Percentiles rank a stretch among this genome's conserved stretches.
phyloP scores from a whole-genome alignment of 2,888 invertebrate genomes.

The Microdon myrmicae region DNA sequence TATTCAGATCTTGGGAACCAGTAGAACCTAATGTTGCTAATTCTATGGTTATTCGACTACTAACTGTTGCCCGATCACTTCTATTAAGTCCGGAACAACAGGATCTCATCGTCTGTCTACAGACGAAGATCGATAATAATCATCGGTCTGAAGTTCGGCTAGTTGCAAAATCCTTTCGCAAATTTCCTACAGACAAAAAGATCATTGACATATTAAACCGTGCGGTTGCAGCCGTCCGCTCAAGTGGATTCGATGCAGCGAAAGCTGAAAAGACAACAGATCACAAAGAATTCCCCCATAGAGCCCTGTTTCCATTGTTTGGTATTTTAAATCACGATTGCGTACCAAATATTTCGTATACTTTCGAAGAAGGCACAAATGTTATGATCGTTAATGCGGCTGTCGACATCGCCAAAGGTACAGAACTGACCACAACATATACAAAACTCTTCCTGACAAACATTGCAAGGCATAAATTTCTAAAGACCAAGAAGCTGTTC shows the following conservation, averaged over 20 bases:
- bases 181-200: conserved; percentile 63
- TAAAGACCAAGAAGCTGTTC: conserved; percentile 75
- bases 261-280: conserved; percentile 59
- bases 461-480: conserved; percentile 72
- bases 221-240: conserved; percentile 64
- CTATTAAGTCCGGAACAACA: conserved; percentile 62
- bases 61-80: conserved; percentile 62
- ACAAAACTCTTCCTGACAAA: conserved; percentile 78
- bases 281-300: conserved; percentile 66
- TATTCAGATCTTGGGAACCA: conserved; percentile 71
- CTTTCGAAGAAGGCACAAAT: conserved; percentile 71
- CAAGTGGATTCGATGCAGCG: conserved; percentile 65
- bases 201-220: conserved; percentile 62
- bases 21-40: conserved; percentile 66
- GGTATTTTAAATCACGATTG: conserved; percentile 80
- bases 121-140: conserved; percentile 63
- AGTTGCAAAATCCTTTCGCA: conserved; percentile 62
- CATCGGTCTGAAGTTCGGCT: conserved; percentile 63
- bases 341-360: conserved; percentile 77
- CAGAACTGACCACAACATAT: conserved; percentile 76
- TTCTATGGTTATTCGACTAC: conserved; percentile 60
- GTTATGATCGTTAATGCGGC: conserved; percentile 73
- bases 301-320: conserved; percentile 75
- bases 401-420: conserved; percentile 72
- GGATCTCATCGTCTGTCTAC: conserved; percentile 63